Evolutionary conservation across 2,797 vertebrate genomes (phyloP).

Genomic region (Nasua narica): DNA sequence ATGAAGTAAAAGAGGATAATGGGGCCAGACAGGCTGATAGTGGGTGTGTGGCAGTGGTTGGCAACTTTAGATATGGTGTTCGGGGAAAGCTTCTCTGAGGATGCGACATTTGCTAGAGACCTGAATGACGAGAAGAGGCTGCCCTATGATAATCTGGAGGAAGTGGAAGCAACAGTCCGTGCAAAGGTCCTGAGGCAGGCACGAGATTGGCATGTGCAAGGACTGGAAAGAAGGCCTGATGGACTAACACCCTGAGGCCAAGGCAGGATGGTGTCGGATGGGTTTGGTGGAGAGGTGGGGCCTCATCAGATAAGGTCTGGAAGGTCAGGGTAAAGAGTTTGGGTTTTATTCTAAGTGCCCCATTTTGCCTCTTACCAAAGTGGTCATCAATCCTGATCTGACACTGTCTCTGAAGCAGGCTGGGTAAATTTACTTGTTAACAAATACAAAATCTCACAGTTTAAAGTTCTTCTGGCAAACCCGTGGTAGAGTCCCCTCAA

Average conservation of each 20-base stretch:
- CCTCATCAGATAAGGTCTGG: not conserved
- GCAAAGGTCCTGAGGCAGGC: not conserved
- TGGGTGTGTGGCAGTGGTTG: not conserved
- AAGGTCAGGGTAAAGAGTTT: not conserved
- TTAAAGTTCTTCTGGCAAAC: not conserved
- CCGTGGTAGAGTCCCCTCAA: not conserved
- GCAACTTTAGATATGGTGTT: not conserved
- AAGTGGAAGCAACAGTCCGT: not conserved
- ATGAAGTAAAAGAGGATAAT: not conserved
- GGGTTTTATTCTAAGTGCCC: not conserved
- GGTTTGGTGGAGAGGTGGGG: not conserved
- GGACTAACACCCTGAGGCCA: not conserved
- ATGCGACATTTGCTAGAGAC: not conserved
- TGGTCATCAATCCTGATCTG: not conserved
- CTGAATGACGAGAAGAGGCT: not conserved
- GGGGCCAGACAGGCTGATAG: not conserved
- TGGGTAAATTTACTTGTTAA: not conserved
- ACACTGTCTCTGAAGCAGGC: not conserved
- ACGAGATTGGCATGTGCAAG: rapidly evolving
- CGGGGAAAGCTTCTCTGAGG: not conserved
- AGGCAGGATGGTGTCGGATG: rapidly evolving
- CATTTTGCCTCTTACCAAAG: not conserved
- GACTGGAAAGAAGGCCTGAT: too few species aligned
- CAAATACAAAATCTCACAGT: not conserved
- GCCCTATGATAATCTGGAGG: not conserved